Evolutionary conservation across 2,113 vertebrate genomes (phyloP).

Genomic region (Abramis brama): DNA sequence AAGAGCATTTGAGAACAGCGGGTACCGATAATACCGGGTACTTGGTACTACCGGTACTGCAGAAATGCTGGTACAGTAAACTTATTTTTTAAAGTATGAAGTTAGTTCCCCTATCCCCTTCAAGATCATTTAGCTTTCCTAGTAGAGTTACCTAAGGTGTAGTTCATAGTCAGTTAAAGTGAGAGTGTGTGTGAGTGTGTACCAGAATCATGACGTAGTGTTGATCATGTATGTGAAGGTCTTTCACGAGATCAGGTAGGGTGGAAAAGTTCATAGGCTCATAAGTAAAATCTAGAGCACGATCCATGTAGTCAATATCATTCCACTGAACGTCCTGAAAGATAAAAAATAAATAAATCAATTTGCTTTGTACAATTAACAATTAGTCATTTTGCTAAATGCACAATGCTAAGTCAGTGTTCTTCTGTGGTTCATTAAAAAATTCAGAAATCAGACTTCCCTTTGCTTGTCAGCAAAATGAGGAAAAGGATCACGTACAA

Average conservation of each 20-base stretch:
- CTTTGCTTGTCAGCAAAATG: neutral
- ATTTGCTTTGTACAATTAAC: neutral
- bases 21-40: too few species aligned
- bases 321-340: constrained; percentile 84
- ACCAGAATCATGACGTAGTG: constrained; percentile 86
- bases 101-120: neutral
- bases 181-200: constrained; percentile 56
- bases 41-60: too few species aligned
- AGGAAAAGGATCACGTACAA: too few species aligned
- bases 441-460: neutral
- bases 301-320: constrained; percentile 87
- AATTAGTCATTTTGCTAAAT: neutral
- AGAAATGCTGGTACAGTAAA: too few species aligned
- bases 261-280: constrained; percentile 73
- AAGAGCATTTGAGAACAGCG: too few species aligned
- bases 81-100: neutral
- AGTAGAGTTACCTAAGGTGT: neutral
- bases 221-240: constrained; percentile 76
- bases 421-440: neutral
- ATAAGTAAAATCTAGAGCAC: constrained; percentile 82
- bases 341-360: neutral
- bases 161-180: neutral
- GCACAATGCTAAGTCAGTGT: neutral
- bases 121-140: neutral
- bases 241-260: constrained; percentile 81